Base-by-base conservation (phyloP, 2,113 vertebrate species). In the Thamnophis sirtalis region DNA sequence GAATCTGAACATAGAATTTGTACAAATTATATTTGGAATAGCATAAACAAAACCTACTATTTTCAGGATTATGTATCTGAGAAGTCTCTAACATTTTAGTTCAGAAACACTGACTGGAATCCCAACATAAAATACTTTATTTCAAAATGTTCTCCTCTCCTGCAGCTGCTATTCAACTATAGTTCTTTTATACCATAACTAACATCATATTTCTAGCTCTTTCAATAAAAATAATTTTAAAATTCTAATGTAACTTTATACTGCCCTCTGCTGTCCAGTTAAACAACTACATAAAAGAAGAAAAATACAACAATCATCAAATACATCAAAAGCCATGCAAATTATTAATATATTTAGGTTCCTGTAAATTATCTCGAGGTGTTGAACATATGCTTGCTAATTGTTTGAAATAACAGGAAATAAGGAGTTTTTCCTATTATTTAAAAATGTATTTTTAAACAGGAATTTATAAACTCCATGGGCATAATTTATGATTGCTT, bases 221-320 rank as follows among this genome's bases (percentile, higher is more conserved):
- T 84, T 19, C 56, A 22, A 43, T 89, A 80, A 38, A 38, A 80
- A 38, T 21, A 80, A 21, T 38, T 80, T 21, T 26, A 54, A 54
- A n/a, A 89, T 63, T 26, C 50, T 53, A 93, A 63, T 51, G 84
- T 84, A 60, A 91, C 88, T 91, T 93, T 84, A 84, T 60, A 91
- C 68, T 93, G 86, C 89, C 89, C 89, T 91, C 92, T 93, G 43
- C 86, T 89, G 89, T 89, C 49, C 48, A 85, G n/a, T 84, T 88
- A 24, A 60, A 60, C 7, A 90, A 87, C 43, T 88, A 51, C 55
- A 56, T 7, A 48, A 56, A 56, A 51, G 9, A 3, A 80, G 55
- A 92, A 51, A 38, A 60, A 89, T 26, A 85, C n/a, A 5, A 50
- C 50, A 60, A 51, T 89, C 17, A 80, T 80, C 68, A 80, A 80